A percentile compares a stretch with the other conserved stretches of the same genome.
These are phyloP conservation scores for Turritopsis dohrnii DNA, from an alignment of 30 jellyfish, hydroid and myxozoan species.

Conservation along the genomic window DNA sequence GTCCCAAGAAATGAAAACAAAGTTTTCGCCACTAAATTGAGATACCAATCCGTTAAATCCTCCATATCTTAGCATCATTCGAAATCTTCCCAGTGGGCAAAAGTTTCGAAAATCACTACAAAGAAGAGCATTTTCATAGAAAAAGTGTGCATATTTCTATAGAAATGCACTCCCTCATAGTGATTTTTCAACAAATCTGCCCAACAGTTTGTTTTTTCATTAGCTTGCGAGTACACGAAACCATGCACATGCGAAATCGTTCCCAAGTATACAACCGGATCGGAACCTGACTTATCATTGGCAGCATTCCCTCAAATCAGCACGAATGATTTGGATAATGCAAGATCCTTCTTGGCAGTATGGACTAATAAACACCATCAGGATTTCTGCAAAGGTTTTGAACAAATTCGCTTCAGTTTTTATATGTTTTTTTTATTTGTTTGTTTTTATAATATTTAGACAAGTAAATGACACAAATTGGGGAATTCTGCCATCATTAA, in stretches of 20 bases:
- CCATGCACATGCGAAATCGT: conserved; percentile 10
- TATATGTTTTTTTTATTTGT: no score
- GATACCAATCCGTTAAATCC: no score
- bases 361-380: not conserved
- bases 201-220: not conserved
- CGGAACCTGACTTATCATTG: not conserved
- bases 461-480: no score
- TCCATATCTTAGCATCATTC: no score
- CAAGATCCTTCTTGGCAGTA: not conserved
- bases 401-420: not conserved
- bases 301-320: not conserved
- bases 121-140: no score
- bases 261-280: not conserved
- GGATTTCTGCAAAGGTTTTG: conserved; percentile 6
- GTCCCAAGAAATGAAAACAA: no score
- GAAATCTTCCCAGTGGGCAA: no score
- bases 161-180: not conserved
- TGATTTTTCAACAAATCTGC: no score
- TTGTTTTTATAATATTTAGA: no score
- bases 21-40: no score
- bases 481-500: no score
- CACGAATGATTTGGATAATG: not conserved
- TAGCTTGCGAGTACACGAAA: conserved; percentile 3
- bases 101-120: no score
- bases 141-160: not conserved